Evolutionary conservation across 2,888 invertebrate species (phyloP).

Genomic region (Eugnorisma glareosa): DNA sequence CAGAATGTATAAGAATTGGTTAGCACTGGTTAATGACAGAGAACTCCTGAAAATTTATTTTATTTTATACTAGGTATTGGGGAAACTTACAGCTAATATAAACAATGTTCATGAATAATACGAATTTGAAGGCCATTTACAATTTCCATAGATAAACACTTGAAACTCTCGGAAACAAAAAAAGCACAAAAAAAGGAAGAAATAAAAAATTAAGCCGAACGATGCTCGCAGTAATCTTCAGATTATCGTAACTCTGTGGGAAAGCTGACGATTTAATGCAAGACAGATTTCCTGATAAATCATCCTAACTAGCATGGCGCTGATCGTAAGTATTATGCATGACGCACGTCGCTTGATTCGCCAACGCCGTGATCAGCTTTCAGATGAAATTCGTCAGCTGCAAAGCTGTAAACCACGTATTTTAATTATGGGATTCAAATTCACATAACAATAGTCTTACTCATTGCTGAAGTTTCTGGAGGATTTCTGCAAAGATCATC

Average conservation of each 20-base stretch:
- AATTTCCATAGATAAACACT: no score
- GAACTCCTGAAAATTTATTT: neutral
- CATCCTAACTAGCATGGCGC: constrained; percentile 10
- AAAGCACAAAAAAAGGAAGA: no score
- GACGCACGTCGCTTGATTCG: constrained; percentile 39
- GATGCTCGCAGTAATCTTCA: neutral
- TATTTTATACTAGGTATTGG: no score
- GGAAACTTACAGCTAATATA: no score
- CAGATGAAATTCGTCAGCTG: constrained; percentile 30
- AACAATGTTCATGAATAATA: no score
- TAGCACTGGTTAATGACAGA: constrained; percentile 1
- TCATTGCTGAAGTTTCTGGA: neutral
- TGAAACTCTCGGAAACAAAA: no score
- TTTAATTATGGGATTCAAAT: constrained; percentile 1
- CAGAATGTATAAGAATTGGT: neutral
- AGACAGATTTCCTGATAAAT: constrained; percentile 17
- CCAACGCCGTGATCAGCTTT: constrained; percentile 30
- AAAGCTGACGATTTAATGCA: constrained; percentile 15
- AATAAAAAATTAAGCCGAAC: neutral
- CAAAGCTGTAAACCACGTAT: constrained; percentile 13
- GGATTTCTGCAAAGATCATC: neutral
- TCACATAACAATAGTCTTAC: neutral
- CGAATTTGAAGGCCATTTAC: no score
- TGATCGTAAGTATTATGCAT: constrained; percentile 21
- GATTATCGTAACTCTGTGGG: neutral